phyloP scores from a whole-genome alignment of 2,797 vertebrate species.

The Spea hammondii region DNA sequence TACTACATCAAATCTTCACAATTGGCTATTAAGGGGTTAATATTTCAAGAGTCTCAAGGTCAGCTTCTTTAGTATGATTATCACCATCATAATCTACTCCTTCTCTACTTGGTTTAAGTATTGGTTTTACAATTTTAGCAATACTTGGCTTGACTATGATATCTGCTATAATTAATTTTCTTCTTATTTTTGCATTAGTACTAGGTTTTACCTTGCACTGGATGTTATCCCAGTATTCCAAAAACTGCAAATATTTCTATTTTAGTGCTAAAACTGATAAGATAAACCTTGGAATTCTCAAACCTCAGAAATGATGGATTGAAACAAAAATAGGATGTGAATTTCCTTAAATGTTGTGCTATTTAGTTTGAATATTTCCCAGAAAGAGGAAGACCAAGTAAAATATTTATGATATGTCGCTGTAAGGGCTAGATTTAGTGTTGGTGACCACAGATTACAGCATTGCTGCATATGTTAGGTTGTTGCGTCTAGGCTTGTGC shows the following conservation, averaged over 20 bases:
- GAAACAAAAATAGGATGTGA: not conserved
- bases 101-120: constrained; percentile 25
- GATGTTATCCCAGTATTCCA: constrained; percentile 57
- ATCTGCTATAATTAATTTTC: constrained; percentile 27
- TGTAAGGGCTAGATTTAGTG: too few species aligned
- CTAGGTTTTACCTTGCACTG: constrained; percentile 55
- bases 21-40: too few species aligned
- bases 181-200: constrained; percentile 36
- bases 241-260: constrained; percentile 53
- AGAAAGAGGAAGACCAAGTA: not conserved
- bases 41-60: too few species aligned
- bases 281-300: not conserved
- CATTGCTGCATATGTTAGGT: too few species aligned
- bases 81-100: constrained; percentile 31
- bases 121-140: constrained; percentile 27
- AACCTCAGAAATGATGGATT: not conserved
- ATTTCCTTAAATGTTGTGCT: not conserved
- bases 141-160: constrained; percentile 10
- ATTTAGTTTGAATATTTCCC: constrained; percentile 3
- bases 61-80: not conserved
- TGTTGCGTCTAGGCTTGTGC: too few species aligned
- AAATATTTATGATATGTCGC: too few species aligned
- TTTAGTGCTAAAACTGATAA: constrained; percentile 26
- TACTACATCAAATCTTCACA: too few species aligned
- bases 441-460: too few species aligned